Evolutionary conservation across 2,888 invertebrate genomes (phyloP).

Genomic region (Clitarchus hookeri): DNA sequence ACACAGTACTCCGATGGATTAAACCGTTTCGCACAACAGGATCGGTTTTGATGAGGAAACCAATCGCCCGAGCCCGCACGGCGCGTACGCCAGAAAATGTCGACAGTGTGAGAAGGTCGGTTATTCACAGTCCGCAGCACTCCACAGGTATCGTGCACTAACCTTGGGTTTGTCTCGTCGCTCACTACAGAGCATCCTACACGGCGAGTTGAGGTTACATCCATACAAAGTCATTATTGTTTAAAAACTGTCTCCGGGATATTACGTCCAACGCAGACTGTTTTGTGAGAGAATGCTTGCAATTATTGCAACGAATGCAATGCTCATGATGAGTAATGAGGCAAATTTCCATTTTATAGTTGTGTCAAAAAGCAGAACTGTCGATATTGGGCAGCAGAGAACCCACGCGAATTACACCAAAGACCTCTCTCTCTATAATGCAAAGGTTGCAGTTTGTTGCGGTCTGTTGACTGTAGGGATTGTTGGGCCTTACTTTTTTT

Average conservation of each 20-base stretch:
- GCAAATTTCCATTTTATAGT: conserved; percentile 10
- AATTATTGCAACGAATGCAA: no score
- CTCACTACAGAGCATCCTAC: conserved; percentile 21
- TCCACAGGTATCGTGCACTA: neutral
- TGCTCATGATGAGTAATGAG: conserved; percentile 23
- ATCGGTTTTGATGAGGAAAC: conserved; percentile 8
- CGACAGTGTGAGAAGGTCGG: conserved; percentile 23
- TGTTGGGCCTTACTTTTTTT: conserved; percentile 40
- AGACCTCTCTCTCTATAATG: conserved; percentile 28
- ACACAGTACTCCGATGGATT: conserved; percentile 27
- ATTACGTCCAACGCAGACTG: conserved; percentile 21
- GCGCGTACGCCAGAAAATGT: conserved; percentile 26
- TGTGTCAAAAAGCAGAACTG: conserved; percentile 17
- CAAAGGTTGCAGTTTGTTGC: conserved; percentile 38
- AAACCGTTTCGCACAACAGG: conserved; percentile 23
- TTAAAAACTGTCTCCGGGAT: neutral
- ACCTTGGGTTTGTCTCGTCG: conserved; percentile 26
- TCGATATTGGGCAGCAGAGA: conserved; percentile 21
- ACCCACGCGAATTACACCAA: conserved; percentile 10
- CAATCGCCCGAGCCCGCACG: neutral
- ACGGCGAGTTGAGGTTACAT: neutral
- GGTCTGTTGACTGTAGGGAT: conserved; percentile 37
- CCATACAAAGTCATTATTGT: conserved; percentile 26
- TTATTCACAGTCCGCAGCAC: conserved; percentile 16
- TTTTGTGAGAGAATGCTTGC: no score